These are phyloP conservation scores for Neoniphon sammara DNA, from an alignment of 2,797 vertebrate genomes.

Conservation along the genomic window DNA sequence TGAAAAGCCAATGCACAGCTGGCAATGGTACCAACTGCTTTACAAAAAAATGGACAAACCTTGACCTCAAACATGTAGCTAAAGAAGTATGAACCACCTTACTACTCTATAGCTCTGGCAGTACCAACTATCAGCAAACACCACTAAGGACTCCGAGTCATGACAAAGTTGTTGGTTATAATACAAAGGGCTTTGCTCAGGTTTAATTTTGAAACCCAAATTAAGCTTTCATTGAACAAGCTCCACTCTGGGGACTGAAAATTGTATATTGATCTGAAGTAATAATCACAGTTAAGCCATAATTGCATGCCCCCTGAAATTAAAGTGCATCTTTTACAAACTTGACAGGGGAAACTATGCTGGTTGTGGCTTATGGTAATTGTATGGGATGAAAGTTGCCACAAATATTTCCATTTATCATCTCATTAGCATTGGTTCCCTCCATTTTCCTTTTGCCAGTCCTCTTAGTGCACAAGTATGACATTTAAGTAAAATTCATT, in stretches of 20 bases:
- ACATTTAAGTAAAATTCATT: constrained; percentile 71
- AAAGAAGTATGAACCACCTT: not conserved
- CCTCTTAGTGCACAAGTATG: constrained; percentile 46
- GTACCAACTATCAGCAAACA: not conserved
- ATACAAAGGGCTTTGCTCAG: not conserved
- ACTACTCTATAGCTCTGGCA: too few relatives aligned
- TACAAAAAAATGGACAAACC: not conserved
- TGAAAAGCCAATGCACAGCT: not conserved
- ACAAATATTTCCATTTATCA: constrained; percentile 57
- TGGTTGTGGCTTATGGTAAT: constrained; percentile 25
- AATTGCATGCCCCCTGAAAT: constrained; percentile 29
- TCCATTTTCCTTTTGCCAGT: constrained; percentile 28
- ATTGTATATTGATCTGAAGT: constrained; percentile 28
- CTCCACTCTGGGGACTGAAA: constrained; percentile 5
- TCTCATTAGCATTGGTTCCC: constrained; percentile 6
- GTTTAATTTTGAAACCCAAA: constrained; percentile 26
- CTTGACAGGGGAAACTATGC: constrained; percentile 16
- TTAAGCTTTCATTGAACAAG: constrained; percentile 14
- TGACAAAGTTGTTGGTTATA: not conserved
- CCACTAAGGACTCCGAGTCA: not conserved
- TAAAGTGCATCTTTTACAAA: constrained; percentile 33
- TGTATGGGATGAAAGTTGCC: constrained; percentile 15
- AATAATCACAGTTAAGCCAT: constrained; percentile 29
- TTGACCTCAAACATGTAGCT: not conserved
- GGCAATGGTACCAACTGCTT: not conserved